These are phyloP conservation scores for Galagoides demidoff DNA, from an alignment of 2,797 vertebrate genomes.

Conservation along the genomic window DNA sequence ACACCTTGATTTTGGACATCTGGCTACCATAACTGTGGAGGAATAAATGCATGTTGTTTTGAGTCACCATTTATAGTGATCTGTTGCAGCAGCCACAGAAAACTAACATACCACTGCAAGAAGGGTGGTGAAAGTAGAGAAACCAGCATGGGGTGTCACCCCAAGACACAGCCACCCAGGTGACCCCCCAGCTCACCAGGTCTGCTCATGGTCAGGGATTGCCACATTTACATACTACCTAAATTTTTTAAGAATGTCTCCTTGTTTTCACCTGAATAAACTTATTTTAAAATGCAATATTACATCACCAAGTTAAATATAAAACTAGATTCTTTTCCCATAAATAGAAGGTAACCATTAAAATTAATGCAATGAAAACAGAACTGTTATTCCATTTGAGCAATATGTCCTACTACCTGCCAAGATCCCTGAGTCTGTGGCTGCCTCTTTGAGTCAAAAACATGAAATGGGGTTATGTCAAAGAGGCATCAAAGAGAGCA, in stretches of 20 bases:
- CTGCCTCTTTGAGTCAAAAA: neutral
- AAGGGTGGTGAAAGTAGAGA: fast-evolving
- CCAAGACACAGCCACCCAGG: neutral
- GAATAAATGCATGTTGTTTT: neutral
- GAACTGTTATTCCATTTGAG: neutral
- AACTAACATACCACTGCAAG: neutral
- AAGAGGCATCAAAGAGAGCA: neutral
- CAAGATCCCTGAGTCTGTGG: neutral
- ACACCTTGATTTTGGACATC: neutral
- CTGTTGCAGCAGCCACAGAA: neutral
- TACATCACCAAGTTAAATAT: constrained; percentile 46
- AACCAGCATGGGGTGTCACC: fast-evolving
- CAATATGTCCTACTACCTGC: neutral
- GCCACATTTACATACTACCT: neutral
- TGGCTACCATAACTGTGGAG: neutral
- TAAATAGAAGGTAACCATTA: neutral
- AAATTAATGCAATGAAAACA: constrained; percentile 7
- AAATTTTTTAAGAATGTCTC: neutral
- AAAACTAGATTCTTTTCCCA: constrained; percentile 29
- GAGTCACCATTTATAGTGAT: neutral
- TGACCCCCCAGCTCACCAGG: neutral
- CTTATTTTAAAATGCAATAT: neutral
- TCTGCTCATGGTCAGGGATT: neutral
- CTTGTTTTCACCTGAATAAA: constrained; percentile 42
- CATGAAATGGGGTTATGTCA: neutral